phyloP scores from a whole-genome alignment of 2,113 vertebrate species.

The Labeo rohita region DNA sequence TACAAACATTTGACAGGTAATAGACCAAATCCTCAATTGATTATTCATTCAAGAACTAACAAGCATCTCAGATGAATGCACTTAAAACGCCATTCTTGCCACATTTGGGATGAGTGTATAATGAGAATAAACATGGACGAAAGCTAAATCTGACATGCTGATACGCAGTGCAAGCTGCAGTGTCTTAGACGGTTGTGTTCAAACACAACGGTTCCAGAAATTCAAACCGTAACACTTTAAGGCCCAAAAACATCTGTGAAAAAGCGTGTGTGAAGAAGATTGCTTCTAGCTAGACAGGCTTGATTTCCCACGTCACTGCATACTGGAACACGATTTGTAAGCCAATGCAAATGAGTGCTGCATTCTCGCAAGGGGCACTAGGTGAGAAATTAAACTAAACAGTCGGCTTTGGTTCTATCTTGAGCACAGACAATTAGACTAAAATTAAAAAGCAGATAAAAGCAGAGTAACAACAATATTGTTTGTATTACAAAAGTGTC shows the following conservation, averaged over 20 bases:
- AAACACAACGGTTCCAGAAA: neutral
- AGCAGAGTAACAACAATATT: slow-evolving; percentile 27
- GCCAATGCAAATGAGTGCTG: slow-evolving; percentile 2
- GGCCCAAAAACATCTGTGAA: neutral
- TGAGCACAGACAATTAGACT: slow-evolving; percentile 18
- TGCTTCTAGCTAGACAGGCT: neutral
- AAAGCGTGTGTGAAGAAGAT: neutral
- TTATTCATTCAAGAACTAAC: neutral
- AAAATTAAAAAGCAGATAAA: neutral
- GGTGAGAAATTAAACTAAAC: slow-evolving; percentile 11
- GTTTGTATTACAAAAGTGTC: slow-evolving; percentile 44
- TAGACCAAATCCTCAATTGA: neutral
- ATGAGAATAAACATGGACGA: neutral
- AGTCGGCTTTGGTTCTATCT: neutral
- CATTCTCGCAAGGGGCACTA: slow-evolving; percentile 9
- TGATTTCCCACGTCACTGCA: neutral
- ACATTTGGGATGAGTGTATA: neutral
- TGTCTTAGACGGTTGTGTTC: neutral
- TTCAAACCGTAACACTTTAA: neutral
- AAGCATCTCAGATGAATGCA: neutral
- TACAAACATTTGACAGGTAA: neutral
- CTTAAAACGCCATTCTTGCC: neutral
- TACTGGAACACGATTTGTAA: neutral
- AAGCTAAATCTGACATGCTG: neutral
- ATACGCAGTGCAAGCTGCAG: slow-evolving; percentile 1